Conservation (phyloP, 1,140 invertebrate genomes). For the Calliphora vicina region DNA sequence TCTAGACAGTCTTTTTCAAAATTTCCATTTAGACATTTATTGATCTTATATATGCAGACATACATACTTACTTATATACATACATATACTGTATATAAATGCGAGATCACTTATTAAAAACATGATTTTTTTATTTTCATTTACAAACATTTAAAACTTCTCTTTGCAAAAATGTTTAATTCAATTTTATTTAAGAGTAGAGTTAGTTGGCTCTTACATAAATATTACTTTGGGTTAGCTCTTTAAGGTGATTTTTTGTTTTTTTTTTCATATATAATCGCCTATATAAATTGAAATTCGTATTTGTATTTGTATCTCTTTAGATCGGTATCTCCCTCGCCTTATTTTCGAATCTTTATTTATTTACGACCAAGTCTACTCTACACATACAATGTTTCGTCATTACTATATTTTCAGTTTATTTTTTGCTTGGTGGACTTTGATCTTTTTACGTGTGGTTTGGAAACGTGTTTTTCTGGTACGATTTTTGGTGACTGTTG, state of each 20-base stretch:
- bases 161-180: too few species aligned
- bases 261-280: not conserved
- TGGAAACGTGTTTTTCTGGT: conserved; percentile 28
- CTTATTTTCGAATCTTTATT: not conserved
- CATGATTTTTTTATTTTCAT: not conserved
- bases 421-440: conserved; percentile 24
- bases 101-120: not conserved
- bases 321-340: not conserved
- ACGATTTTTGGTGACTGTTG: not conserved
- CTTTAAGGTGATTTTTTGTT: not conserved
- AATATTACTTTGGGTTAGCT: not conserved
- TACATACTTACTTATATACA: not conserved
- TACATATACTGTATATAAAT: not conserved
- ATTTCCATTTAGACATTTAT: conserved; percentile 1
- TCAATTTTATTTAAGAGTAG: not conserved
- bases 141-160: too few species aligned
- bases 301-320: conserved; percentile 2
- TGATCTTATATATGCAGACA: not conserved
- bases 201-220: not conserved
- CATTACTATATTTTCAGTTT: not conserved
- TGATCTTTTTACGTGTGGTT: conserved; percentile 37
- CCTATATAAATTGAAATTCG: too few species aligned
- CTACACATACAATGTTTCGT: not conserved
- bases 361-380: not conserved
- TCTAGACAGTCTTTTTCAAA: not conserved